Evolutionary conservation across 2,888 invertebrate genomes (phyloP).

Genomic region (Resseliella maxima): DNA sequence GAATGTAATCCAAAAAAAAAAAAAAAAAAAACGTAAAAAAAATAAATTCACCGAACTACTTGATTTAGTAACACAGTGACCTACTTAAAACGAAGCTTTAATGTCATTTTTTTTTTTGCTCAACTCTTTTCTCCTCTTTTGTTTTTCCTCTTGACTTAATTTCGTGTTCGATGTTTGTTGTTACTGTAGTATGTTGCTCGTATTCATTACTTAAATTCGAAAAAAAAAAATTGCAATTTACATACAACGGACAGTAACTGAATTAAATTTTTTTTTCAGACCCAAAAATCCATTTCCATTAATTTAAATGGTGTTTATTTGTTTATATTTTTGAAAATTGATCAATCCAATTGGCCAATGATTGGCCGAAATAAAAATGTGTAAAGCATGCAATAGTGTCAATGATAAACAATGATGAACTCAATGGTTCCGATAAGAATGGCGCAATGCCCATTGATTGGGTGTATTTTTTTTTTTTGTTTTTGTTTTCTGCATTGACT

Average conservation of each 20-base stretch:
- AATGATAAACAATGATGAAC: neutral
- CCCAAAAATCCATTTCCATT: slow-evolving; percentile 24
- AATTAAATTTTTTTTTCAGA: too few species aligned
- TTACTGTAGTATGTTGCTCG: slow-evolving; percentile 16
- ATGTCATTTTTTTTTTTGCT: slow-evolving; percentile 28
- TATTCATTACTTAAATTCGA: slow-evolving; percentile 25
- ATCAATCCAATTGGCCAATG: neutral
- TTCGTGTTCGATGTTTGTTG: neutral
- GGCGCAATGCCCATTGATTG: neutral
- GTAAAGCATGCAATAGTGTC: neutral
- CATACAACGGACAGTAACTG: neutral
- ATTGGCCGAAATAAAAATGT: neutral
- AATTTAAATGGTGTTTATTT: neutral
- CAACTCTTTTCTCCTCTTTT: neutral
- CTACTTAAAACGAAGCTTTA: slow-evolving; percentile 13
- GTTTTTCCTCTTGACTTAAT: slow-evolving; percentile 12
- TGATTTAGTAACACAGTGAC: slow-evolving; percentile 55
- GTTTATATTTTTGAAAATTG: slow-evolving; percentile 2
- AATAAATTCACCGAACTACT: slow-evolving; percentile 49
- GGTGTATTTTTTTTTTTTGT: neutral
- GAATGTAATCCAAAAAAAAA: slow-evolving; percentile 29
- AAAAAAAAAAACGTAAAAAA: slow-evolving; percentile 22
- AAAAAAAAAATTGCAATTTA: neutral
- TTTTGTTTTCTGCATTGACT: neutral
- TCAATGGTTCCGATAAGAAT: slow-evolving; percentile 37